phyloP scores from a whole-genome alignment of 2,797 vertebrate genomes.

The Acipenser ruthenus region DNA sequence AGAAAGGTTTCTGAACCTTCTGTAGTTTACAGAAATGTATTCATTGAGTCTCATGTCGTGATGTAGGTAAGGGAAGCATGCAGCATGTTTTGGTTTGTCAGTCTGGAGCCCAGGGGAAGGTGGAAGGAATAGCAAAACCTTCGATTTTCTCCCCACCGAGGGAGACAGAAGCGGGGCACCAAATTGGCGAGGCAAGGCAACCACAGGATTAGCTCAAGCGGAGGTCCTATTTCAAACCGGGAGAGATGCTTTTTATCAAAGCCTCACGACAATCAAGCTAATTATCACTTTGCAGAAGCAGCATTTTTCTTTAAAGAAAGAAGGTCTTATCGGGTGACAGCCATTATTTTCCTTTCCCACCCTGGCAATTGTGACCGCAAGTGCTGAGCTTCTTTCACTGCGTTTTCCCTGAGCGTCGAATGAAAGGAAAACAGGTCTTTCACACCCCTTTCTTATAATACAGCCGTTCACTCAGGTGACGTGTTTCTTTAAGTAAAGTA shows the following conservation, averaged over 20 bases:
- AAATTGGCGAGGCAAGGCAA: conserved; percentile 32
- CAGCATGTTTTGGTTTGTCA: no score
- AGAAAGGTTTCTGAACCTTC: no score
- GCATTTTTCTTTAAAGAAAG: conserved; percentile 35
- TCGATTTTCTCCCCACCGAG: conserved; percentile 13
- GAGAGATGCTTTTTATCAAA: conserved; percentile 22
- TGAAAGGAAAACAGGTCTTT: neutral
- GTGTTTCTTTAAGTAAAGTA: neutral
- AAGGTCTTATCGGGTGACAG: conserved; percentile 52
- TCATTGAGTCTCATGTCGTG: no score
- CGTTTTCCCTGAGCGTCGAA: neutral
- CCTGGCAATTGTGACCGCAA: conserved; percentile 41
- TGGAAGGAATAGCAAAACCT: no score
- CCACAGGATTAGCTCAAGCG: conserved; percentile 41
- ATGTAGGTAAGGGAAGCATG: no score
- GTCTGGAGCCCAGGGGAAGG: neutral
- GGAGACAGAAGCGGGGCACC: neutral
- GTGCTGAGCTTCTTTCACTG: conserved; percentile 22
- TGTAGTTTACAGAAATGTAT: no score
- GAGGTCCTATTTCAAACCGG: conserved; percentile 49
- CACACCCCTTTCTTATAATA: neutral
- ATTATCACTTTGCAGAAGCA: conserved; percentile 51
- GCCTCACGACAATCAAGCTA: conserved; percentile 50
- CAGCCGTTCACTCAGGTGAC: neutral
- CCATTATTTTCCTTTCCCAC: conserved; percentile 38